A percentile compares a stretch with the other conserved stretches of the same genome.
Evolutionary conservation across 1,140 invertebrate genomes (phyloP).

Genomic region (Capitella teleta): DNA sequence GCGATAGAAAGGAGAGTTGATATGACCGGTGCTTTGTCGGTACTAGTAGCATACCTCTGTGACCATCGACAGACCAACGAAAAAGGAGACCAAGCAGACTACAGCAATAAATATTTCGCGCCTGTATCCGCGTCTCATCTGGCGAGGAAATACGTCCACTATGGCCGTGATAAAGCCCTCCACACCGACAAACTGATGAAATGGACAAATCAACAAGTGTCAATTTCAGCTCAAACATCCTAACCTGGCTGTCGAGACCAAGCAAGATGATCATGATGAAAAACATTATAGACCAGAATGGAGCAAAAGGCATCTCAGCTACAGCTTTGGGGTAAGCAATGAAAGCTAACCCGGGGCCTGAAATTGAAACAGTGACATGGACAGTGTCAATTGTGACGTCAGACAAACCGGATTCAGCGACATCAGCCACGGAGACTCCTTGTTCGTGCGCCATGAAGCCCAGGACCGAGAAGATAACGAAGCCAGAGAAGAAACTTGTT

Average conservation of each 20-base stretch:
- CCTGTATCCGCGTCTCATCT: background rate
- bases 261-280: slow-evolving; percentile 95
- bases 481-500: slow-evolving; percentile 36
- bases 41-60: too few relatives aligned
- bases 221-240: too few relatives aligned
- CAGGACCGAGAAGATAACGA: slow-evolving; percentile 38
- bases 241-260: slow-evolving; percentile 50
- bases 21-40: too few relatives aligned
- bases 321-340: slow-evolving; percentile 91
- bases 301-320: slow-evolving; percentile 65
- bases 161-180: slow-evolving; percentile 61
- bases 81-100: slow-evolving; percentile 50
- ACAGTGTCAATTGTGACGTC: too few relatives aligned
- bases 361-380: slow-evolving; percentile 23
- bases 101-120: background rate
- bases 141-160: slow-evolving; percentile 33
- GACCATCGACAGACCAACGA: slow-evolving; percentile 58
- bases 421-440: slow-evolving; percentile 24
- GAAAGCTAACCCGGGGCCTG: slow-evolving; percentile 82
- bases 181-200: slow-evolving; percentile 56
- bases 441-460: slow-evolving; percentile 38
- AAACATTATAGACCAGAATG: slow-evolving; percentile 75
- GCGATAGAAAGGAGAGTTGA: too few relatives aligned
- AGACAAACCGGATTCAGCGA: slow-evolving; percentile 33
- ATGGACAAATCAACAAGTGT: background rate